These are phyloP conservation scores for Melopsittacus undulatus DNA, from an alignment of 2,797 vertebrate genomes.

Conservation along the genomic window DNA sequence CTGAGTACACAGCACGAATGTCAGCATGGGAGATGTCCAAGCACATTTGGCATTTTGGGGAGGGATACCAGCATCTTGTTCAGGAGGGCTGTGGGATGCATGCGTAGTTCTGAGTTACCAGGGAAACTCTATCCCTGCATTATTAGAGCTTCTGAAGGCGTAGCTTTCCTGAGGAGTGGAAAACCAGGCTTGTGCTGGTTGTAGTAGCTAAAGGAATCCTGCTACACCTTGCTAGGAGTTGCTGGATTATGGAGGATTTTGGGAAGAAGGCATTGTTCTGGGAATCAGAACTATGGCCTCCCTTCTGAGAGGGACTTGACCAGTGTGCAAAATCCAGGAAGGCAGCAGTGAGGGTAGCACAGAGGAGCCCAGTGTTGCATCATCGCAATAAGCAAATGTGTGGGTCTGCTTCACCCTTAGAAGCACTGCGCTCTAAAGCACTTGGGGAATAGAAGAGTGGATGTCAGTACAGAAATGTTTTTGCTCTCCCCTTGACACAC, in stretches of 20 bases:
- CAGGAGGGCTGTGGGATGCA: constrained; percentile 39
- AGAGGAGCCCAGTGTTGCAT: neutral
- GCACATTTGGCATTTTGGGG: neutral
- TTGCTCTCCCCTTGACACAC: neutral
- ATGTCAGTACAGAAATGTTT: neutral
- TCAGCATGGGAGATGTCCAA: constrained; percentile 2
- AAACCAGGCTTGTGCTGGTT: neutral
- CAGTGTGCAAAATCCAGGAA: neutral
- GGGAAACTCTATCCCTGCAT: constrained; percentile 34
- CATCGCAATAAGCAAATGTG: neutral
- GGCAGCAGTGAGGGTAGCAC: neutral
- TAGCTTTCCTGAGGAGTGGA: constrained; percentile 44
- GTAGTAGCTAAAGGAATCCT: constrained; percentile 47
- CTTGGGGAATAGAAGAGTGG: neutral
- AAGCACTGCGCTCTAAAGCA: neutral
- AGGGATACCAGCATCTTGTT: constrained; percentile 12
- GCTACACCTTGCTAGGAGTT: constrained; percentile 28
- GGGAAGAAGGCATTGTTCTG: neutral
- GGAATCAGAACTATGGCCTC: neutral
- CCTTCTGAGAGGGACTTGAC: neutral
- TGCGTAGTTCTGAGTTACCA: constrained; percentile 17
- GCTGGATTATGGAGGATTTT: neutral
- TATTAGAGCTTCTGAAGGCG: constrained; percentile 39
- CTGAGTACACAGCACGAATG: neutral
- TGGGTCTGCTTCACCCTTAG: neutral